phyloP scores from a whole-genome alignment of 2,113 vertebrate genomes.

The Cygnus atratus region DNA sequence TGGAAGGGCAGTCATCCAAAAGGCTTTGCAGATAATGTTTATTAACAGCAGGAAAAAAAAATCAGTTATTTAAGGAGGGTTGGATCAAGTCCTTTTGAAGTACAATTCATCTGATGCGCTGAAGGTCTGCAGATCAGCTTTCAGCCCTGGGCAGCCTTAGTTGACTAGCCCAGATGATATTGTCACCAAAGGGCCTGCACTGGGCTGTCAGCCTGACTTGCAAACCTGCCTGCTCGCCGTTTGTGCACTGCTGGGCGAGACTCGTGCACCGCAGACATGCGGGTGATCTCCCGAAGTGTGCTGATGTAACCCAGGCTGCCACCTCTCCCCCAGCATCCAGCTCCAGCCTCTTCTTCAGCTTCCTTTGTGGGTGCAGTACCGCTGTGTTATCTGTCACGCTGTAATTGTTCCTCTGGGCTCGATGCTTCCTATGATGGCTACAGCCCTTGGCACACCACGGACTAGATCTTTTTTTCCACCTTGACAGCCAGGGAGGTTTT shows the following conservation, averaged over 20 bases:
- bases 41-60: neutral
- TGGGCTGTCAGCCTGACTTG: neutral
- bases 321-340: neutral
- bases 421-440: neutral
- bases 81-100: neutral
- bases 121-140: neutral
- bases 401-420: neutral
- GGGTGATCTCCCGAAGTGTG: neutral
- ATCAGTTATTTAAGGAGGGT: neutral
- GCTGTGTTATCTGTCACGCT: neutral
- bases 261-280: neutral
- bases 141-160: neutral
- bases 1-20: neutral
- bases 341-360: neutral
- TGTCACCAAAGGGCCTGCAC: neutral
- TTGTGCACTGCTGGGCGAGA: fast-evolving
- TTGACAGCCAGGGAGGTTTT: conserved; percentile 1
- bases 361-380: neutral
- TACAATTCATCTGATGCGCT: neutral
- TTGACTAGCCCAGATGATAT: neutral
- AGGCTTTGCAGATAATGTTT: neutral
- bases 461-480: neutral
- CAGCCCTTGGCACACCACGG: neutral
- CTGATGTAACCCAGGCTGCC: neutral
- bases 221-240: fast-evolving